phyloP scores from a whole-genome alignment of 2,888 invertebrate species.

The Epinotia nisella region DNA sequence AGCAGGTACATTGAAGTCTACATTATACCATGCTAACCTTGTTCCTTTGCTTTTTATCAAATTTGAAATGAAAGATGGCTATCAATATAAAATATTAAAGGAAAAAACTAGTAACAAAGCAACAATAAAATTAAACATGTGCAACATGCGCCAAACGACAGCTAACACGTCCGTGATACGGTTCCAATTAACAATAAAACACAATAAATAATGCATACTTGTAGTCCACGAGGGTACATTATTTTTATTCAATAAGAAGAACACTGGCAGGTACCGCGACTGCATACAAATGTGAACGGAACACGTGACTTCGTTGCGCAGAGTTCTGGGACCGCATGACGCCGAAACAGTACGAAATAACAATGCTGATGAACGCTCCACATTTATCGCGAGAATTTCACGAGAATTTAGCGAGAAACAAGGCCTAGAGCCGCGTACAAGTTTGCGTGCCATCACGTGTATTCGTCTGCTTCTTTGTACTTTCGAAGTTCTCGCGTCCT shows the following conservation, averaged over 20 bases:
- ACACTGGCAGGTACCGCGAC: slow-evolving; percentile 57
- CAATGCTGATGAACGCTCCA: slow-evolving; percentile 27
- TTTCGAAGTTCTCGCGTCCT: background rate
- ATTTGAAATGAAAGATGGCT: background rate
- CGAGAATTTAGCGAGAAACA: slow-evolving; percentile 20
- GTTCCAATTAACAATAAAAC: slow-evolving; percentile 59
- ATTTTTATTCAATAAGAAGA: slow-evolving; percentile 69
- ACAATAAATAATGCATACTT: slow-evolving; percentile 70
- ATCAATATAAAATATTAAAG: background rate
- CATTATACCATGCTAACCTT: background rate
- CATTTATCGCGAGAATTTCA: slow-evolving; percentile 22
- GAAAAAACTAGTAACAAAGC: slow-evolving; percentile 10
- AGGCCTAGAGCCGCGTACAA: slow-evolving; percentile 20
- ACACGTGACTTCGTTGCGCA: slow-evolving; percentile 57
- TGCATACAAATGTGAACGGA: slow-evolving; percentile 70
- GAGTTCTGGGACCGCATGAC: slow-evolving; percentile 67
- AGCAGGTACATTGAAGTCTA: background rate
- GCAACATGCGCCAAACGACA: slow-evolving; percentile 23
- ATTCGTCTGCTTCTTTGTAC: slow-evolving; percentile 13
- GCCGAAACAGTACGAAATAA: slow-evolving; percentile 54
- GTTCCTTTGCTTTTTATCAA: background rate
- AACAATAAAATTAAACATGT: slow-evolving; percentile 15
- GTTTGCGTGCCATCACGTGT: background rate
- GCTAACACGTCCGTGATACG: slow-evolving; percentile 39
- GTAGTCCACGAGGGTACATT: slow-evolving; percentile 54